Conservation (phyloP, 2,888 invertebrate genomes). For the Meganola albula region DNA sequence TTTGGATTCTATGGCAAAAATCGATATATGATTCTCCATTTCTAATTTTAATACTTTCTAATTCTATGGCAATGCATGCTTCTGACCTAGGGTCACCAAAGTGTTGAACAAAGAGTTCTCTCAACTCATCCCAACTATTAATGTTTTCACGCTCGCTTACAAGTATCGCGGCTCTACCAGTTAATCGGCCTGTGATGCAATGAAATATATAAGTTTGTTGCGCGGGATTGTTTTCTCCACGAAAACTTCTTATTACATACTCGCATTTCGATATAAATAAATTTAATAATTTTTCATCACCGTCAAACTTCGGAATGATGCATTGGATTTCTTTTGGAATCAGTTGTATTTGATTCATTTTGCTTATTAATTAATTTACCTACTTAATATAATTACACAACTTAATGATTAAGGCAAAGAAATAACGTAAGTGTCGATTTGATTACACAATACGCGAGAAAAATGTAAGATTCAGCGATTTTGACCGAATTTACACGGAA, state of each 20-base stretch:
- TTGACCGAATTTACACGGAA: no score
- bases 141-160: constrained; percentile 4
- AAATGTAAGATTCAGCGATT: no score
- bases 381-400: no score
- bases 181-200: constrained; percentile 2
- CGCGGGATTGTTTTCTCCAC: background rate
- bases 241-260: background rate
- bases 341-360: background rate
- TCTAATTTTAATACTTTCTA: constrained; percentile 4
- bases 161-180: constrained; percentile 4
- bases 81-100: constrained; percentile 24
- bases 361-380: background rate
- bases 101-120: constrained; percentile 12
- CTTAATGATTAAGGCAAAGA: no score
- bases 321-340: background rate
- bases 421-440: no score
- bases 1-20: constrained; percentile 7
- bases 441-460: no score
- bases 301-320: constrained; percentile 1
- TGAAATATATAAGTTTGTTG: constrained; percentile 1
- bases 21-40: constrained; percentile 3
- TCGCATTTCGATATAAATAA: constrained; percentile 4
- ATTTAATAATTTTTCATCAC: constrained; percentile 1
- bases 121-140: background rate
- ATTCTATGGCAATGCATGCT: constrained; percentile 4